Percentiles rank a stretch among this genome's conserved stretches.
phyloP scores from a whole-genome alignment of 2,113 vertebrate genomes.

The Ivindomyrus marchei region DNA sequence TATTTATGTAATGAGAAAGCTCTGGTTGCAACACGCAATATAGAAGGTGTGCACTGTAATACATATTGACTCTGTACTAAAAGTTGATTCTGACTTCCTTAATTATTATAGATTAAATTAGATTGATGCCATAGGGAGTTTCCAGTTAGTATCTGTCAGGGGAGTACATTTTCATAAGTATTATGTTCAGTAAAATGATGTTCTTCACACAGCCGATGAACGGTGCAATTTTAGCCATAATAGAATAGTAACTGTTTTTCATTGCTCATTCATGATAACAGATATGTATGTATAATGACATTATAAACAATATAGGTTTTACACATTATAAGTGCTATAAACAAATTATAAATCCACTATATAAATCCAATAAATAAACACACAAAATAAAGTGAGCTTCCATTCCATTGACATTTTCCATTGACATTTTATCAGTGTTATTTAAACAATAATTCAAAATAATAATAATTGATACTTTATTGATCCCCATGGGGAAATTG shows the following conservation, averaged over 20 bases:
- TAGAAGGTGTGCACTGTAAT: not conserved
- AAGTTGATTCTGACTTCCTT: not conserved
- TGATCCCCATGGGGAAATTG: no score
- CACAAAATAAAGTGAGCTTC: not conserved
- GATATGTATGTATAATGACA: not conserved
- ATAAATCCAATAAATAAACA: not conserved
- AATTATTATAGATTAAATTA: conserved; percentile 3
- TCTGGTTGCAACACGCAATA: not conserved
- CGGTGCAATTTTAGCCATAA: not conserved
- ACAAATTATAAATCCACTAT: not conserved
- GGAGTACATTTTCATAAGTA: not conserved
- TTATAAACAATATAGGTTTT: not conserved
- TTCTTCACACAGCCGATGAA: not conserved
- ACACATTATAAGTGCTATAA: not conserved
- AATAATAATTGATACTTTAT: not conserved
- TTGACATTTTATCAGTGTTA: not conserved
- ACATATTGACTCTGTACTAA: not conserved
- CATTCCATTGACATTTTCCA: not conserved
- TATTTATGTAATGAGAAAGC: not conserved
- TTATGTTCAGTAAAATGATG: not conserved
- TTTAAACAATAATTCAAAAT: not conserved
- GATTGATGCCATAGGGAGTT: not conserved
- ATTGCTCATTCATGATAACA: not conserved
- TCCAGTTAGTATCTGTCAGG: not conserved
- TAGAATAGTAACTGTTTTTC: not conserved